phyloP scores from a whole-genome alignment of 2,113 vertebrate species.

The Leptobrachium ailaonicum region DNA sequence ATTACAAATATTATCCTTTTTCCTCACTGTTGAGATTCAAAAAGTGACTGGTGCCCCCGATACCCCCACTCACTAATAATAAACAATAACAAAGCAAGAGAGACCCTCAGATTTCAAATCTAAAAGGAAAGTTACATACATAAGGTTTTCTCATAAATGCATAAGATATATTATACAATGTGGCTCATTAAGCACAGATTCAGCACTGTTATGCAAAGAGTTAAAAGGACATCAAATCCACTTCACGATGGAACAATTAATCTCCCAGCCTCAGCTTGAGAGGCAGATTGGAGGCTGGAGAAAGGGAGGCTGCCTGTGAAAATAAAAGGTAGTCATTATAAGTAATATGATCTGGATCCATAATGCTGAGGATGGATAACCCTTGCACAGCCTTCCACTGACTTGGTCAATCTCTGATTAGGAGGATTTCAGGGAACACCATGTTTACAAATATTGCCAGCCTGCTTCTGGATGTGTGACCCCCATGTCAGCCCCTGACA shows the following conservation, averaged over 20 bases:
- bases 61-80: too few relatives aligned
- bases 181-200: too few relatives aligned
- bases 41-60: too few relatives aligned
- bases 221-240: constrained; percentile 47
- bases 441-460: constrained; percentile 88
- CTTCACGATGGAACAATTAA: constrained; percentile 93
- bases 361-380: constrained; percentile 69
- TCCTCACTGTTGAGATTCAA: too few relatives aligned
- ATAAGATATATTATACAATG: too few relatives aligned
- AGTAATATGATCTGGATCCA: constrained; percentile 89
- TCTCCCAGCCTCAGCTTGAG: constrained; percentile 86
- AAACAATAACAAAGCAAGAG: too few relatives aligned
- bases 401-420: constrained; percentile 72
- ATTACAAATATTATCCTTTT: too few relatives aligned
- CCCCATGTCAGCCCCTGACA: constrained; percentile 13
- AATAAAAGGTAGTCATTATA: constrained; percentile 84
- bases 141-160: too few relatives aligned
- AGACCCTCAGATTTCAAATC: too few relatives aligned
- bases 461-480: constrained; percentile 60
- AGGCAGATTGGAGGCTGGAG: constrained; percentile 79
- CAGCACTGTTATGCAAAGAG: too few relatives aligned
- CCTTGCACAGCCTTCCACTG: constrained; percentile 58
- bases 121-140: too few relatives aligned
- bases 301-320: constrained; percentile 90
- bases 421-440: constrained; percentile 78